Evolutionary conservation across 1,140 invertebrate genomes (phyloP).

Genomic region (Drosophila parabipectinata): DNA sequence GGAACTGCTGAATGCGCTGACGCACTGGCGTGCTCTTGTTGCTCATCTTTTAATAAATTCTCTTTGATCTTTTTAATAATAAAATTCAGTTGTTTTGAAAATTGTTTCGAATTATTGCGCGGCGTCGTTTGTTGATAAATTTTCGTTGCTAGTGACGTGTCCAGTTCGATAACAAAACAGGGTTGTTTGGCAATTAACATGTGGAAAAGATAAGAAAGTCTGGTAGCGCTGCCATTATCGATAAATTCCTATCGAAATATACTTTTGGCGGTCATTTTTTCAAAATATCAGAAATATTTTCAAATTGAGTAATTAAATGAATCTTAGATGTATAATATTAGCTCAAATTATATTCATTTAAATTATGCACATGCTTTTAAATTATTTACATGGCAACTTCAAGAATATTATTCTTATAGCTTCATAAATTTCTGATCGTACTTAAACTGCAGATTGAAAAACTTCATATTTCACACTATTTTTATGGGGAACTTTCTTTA

Average conservation of each 20-base stretch:
- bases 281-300: not conserved
- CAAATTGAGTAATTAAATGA: too few species aligned
- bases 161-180: conserved; percentile 34
- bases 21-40: conserved; percentile 72
- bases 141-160: conserved; percentile 50
- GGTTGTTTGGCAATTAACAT: conserved; percentile 10
- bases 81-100: conserved; percentile 26
- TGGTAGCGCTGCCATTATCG: conserved; percentile 1
- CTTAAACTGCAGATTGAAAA: too few species aligned
- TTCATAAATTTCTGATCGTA: too few species aligned
- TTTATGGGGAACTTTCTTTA: too few species aligned
- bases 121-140: conserved; percentile 74
- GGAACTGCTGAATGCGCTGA: conserved; percentile 72
- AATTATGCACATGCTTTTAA: too few species aligned
- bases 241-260: not conserved
- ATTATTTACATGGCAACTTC: too few species aligned
- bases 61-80: not conserved
- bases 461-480: too few species aligned
- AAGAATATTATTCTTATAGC: too few species aligned
- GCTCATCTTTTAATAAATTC: conserved; percentile 47
- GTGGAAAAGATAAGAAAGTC: not conserved
- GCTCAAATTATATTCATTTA: too few species aligned
- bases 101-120: conserved; percentile 65
- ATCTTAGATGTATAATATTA: too few species aligned
- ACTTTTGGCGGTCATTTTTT: not conserved